Base-by-base conservation (phyloP, 2,888 invertebrate species). In the Dioctria linearis region DNA sequence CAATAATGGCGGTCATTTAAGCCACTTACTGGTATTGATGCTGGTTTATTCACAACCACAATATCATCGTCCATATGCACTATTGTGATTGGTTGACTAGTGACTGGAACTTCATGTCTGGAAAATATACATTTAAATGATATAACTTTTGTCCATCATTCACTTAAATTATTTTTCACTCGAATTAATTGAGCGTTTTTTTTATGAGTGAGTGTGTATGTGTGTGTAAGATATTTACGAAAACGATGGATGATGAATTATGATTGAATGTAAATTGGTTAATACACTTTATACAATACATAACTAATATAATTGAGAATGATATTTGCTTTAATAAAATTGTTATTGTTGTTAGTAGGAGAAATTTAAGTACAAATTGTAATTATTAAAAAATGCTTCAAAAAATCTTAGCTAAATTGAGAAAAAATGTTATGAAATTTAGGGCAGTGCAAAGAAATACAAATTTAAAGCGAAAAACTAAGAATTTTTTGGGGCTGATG, bases 31-130 rank as follows among this genome's bases (percentile, higher is more conserved):
- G 98, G 99, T 92, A 99, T 97, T 91, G 98, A 98, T 91, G 98
- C 96, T 90, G 99, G 98, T 94, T 99, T 99, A 94, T 99, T 97
- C 91, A 99, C 96, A 91, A 99, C 99, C 91, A 99, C 95, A 92
- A 99, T 93, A 92, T 99, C 98, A 91, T 98, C 97, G 92, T 96
- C 97, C 93, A 98, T 96, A 92, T 96, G 95, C 90, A 99, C 95
- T 91, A 99, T 95, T 92, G 96, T 95, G 92, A 99, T 96, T 91
- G 95, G 95, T 93, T 96, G 95, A 91, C 96, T 96, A 91, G 97
- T 95, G 91, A 99, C 98, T 89, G 98, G 98, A 91, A 98, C 96
- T 94, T 99, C 99, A 93, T 99, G 99, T 94, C 98, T 97, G 95
- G 90, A 94, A 79, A 79, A 79, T 79, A 79, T 63, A 79, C 71